Conservation (phyloP, 2,797 vertebrate species). For the Botia kubotai region DNA sequence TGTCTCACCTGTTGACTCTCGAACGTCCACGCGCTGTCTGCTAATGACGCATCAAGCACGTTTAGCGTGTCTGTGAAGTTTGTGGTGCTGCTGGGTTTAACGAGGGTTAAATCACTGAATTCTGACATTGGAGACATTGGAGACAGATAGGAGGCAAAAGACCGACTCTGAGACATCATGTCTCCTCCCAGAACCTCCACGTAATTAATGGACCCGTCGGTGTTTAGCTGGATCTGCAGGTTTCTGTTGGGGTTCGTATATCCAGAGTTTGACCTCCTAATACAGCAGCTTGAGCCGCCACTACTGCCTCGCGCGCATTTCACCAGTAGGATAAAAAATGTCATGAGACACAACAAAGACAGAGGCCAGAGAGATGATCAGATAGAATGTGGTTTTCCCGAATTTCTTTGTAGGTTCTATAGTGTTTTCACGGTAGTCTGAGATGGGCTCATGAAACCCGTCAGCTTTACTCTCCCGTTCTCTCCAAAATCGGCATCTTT, state of each 20-base stretch:
- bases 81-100: conserved; percentile 75
- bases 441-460: conserved; percentile 44
- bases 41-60: conserved; percentile 65
- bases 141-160: conserved; percentile 55
- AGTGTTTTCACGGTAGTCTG: conserved; percentile 29
- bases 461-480: conserved; percentile 75
- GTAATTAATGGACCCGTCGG: conserved; percentile 75
- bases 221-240: conserved; percentile 80
- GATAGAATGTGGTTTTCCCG: conserved; percentile 24
- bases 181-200: conserved; percentile 61
- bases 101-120: conserved; percentile 60
- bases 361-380: conserved; percentile 50
- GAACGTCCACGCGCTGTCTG: conserved; percentile 68
- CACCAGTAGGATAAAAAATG: conserved; percentile 16
- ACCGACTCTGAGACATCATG: conserved; percentile 60
- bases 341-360: conserved; percentile 39
- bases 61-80: conserved; percentile 66
- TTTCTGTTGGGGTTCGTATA: conserved; percentile 63
- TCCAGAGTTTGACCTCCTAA: conserved; percentile 37
- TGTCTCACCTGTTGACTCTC: conserved; percentile 56
- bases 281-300: conserved; percentile 15
- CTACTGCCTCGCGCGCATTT: conserved; percentile 66
- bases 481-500: conserved; percentile 76
- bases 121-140: conserved; percentile 56
- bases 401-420: conserved; percentile 29